A percentile compares a stretch with the other conserved stretches of the same genome.
Evolutionary conservation across 2,113 vertebrate species (phyloP).

Genomic region (Cephalopterus ornatus): DNA sequence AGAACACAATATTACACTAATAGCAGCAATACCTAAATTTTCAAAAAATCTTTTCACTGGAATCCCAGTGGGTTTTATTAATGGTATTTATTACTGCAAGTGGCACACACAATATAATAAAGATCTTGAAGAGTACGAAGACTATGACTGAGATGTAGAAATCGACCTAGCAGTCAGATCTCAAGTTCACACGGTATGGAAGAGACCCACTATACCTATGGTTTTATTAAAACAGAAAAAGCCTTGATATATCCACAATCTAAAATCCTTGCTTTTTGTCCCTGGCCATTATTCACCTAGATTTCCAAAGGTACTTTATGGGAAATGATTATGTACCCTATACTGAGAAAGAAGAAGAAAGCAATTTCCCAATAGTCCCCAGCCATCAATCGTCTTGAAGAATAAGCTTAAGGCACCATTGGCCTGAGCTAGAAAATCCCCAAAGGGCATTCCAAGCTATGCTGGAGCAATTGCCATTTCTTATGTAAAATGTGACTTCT

Average conservation of each 20-base stretch:
- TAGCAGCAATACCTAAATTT: background rate
- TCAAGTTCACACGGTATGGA: background rate
- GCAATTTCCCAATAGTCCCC: background rate
- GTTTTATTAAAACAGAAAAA: background rate
- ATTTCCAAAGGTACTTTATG: background rate
- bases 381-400: constrained; percentile 26
- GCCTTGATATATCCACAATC: background rate
- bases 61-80: background rate
- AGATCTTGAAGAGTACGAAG: background rate
- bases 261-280: background rate
- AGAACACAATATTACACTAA: background rate
- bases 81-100: background rate
- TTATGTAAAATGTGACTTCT: background rate
- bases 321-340: background rate
- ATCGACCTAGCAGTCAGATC: background rate
- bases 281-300: background rate
- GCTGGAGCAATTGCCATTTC: background rate
- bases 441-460: background rate
- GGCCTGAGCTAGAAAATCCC: background rate
- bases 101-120: background rate
- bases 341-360: background rate
- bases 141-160: background rate
- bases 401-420: background rate
- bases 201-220: background rate
- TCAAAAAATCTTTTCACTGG: background rate